These are phyloP conservation scores for Heliothis peltigera DNA, from an alignment of 2,888 invertebrate genomes.

Conservation along the genomic window DNA sequence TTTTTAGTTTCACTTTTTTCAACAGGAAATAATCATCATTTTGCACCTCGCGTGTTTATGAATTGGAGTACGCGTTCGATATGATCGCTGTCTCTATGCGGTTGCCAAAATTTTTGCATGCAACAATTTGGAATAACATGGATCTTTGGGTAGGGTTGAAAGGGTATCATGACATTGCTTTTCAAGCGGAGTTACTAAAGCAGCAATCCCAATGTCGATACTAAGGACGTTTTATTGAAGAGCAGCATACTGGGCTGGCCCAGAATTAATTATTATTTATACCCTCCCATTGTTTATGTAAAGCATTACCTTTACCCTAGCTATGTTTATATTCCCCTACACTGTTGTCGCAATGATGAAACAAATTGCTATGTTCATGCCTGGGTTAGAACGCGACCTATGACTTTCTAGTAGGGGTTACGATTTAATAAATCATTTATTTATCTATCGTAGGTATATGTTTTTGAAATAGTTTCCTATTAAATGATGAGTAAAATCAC, in stretches of 20 bases:
- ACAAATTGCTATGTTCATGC: neutral
- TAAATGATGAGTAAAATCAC: neutral
- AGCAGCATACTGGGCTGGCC: neutral
- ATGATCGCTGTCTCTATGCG: slow-evolving; percentile 4
- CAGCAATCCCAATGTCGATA: too few species aligned
- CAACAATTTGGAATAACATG: slow-evolving; percentile 51
- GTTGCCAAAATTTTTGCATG: slow-evolving; percentile 2
- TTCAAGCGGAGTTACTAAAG: too few species aligned
- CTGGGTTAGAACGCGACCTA: neutral
- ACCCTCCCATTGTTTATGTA: neutral
- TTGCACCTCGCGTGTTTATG: slow-evolving; percentile 16
- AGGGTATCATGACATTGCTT: too few species aligned
- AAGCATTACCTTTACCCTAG: neutral
- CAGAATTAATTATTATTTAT: too few species aligned
- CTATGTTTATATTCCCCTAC: neutral
- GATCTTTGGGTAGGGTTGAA: too few species aligned
- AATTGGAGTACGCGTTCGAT: slow-evolving; percentile 8
- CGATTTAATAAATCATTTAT: neutral
- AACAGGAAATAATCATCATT: slow-evolving; percentile 42
- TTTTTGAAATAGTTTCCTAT: neutral
- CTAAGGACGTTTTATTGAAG: too few species aligned
- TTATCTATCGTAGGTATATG: neutral
- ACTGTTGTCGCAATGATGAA: neutral
- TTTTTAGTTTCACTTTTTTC: slow-evolving; percentile 40
- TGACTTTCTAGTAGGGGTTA: neutral